Evolutionary conservation across 2,888 invertebrate species (phyloP).

Genomic region (Philopedon plagiatum): DNA sequence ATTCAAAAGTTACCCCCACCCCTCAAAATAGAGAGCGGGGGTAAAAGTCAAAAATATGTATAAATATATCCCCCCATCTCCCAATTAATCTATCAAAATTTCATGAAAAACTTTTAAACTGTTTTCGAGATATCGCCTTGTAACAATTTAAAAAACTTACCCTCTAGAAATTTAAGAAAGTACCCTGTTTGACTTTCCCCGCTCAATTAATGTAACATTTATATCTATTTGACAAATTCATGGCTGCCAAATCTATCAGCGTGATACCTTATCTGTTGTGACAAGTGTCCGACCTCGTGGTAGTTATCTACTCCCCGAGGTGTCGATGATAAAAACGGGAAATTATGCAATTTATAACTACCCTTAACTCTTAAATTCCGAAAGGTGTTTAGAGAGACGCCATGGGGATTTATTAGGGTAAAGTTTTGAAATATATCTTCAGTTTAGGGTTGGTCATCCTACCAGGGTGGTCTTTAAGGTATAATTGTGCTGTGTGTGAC

Average conservation of each 20-base stretch:
- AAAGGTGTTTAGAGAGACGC: constrained; percentile 29
- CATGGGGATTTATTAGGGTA: constrained; percentile 34
- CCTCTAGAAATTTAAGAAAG: too few relatives aligned
- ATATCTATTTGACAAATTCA: not conserved
- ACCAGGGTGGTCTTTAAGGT: constrained; percentile 27
- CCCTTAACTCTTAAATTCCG: constrained; percentile 15
- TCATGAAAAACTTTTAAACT: too few relatives aligned
- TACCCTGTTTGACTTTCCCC: too few relatives aligned
- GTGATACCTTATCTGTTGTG: constrained; percentile 12
- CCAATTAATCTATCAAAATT: too few relatives aligned
- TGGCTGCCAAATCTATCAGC: not conserved
- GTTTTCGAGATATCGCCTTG: too few relatives aligned
- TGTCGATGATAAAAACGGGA: constrained; percentile 10
- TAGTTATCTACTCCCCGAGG: constrained; percentile 22
- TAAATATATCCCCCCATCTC: too few relatives aligned
- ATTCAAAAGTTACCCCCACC: too few relatives aligned
- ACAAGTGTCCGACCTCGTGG: constrained; percentile 17
- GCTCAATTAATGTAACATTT: too few relatives aligned
- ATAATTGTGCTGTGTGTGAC: not conserved
- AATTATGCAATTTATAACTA: constrained; percentile 30
- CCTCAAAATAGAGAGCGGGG: too few relatives aligned
- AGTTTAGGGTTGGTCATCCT: not conserved
- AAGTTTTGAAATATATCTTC: constrained; percentile 13
- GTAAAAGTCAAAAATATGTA: too few relatives aligned
- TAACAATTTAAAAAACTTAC: too few relatives aligned